phyloP scores from a whole-genome alignment of 2,113 vertebrate species.

The Canis aureus region DNA sequence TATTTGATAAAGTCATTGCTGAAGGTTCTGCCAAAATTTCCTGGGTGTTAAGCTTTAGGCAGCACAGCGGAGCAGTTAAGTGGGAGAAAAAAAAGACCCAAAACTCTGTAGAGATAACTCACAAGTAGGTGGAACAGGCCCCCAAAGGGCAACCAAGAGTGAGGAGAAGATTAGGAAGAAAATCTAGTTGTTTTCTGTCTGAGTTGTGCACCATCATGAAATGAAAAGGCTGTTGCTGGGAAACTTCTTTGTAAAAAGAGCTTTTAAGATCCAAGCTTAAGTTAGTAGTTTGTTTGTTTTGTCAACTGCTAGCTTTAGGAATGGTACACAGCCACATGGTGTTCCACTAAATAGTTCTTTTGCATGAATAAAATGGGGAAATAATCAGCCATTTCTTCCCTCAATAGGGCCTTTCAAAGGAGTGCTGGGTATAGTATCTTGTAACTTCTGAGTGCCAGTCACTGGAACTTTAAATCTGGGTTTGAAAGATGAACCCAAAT shows the following conservation, averaged over 20 bases:
- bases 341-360: neutral
- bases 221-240: neutral
- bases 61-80: neutral
- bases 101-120: neutral
- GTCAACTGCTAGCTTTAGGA: neutral
- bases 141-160: neutral
- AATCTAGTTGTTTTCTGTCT: neutral
- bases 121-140: neutral
- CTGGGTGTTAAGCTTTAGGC: conserved; percentile 32
- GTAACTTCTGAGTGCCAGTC: conserved; percentile 55
- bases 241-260: neutral
- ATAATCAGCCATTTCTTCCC: conserved; percentile 58
- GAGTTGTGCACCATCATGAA: neutral
- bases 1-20: conserved; percentile 38
- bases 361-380: conserved; percentile 26
- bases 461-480: conserved; percentile 55
- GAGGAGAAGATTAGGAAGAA: neutral
- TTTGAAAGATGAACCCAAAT: neutral
- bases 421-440: conserved; percentile 67
- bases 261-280: neutral
- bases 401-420: conserved; percentile 72
- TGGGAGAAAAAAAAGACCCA: neutral
- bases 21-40: conserved; percentile 43
- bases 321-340: neutral
- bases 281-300: neutral